A percentile compares a stretch with the other conserved stretches of the same genome.
These are phyloP conservation scores for Pygathrix nemaeus DNA, from an alignment of 2,113 vertebrate genomes.

Conservation along the genomic window DNA sequence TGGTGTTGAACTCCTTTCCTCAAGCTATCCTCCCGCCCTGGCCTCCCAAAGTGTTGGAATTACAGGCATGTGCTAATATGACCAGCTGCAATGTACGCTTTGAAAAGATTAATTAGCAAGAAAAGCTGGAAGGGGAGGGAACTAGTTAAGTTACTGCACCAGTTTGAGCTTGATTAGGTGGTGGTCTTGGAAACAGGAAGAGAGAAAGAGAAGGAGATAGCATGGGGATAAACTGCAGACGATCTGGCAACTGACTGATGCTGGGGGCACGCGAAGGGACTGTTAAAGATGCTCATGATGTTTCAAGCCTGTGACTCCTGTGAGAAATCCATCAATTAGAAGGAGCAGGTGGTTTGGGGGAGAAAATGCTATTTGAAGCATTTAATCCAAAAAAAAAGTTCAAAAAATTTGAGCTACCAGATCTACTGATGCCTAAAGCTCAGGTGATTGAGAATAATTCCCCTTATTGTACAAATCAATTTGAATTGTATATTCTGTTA, in stretches of 20 bases:
- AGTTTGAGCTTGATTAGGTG: neutral
- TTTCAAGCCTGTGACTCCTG: neutral
- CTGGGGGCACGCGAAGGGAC: neutral
- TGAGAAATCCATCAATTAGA: neutral
- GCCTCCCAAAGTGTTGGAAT: too few species aligned
- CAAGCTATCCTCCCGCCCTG: too few species aligned
- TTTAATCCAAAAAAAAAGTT: neutral
- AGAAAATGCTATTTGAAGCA: neutral
- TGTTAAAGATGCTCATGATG: neutral
- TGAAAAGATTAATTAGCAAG: neutral
- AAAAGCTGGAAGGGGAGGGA: neutral
- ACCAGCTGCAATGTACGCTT: neutral
- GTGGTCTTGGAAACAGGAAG: neutral
- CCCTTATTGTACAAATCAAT: conserved; percentile 11
- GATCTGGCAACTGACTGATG: neutral
- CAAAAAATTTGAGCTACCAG: neutral
- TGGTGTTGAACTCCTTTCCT: too few species aligned
- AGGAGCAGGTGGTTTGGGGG: neutral
- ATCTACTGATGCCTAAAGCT: neutral
- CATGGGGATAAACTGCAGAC: neutral
- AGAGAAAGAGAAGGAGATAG: neutral
- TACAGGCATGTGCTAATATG: too few species aligned
- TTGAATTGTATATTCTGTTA: conserved; percentile 1
- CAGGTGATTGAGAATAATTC: neutral
- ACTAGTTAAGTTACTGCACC: neutral